Evolutionary conservation across 2,113 vertebrate genomes (phyloP).

Genomic region (Prunella himalayana): DNA sequence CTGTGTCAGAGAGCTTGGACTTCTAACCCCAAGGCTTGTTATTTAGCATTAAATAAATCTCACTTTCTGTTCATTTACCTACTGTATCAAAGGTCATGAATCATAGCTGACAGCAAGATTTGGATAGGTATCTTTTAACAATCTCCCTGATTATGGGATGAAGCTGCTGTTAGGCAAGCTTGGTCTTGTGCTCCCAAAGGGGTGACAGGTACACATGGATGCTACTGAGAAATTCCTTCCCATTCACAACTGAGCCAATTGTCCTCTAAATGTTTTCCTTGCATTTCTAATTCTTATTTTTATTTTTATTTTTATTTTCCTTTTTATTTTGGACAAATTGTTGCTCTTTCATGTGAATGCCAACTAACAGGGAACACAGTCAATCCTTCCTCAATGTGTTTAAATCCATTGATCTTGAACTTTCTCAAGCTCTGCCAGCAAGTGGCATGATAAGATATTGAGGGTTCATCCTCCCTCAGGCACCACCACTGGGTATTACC

Average conservation of each 20-base stretch:
- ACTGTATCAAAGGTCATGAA: background rate
- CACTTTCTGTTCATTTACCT: conserved; percentile 11
- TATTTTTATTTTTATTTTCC: background rate
- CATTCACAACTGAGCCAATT: background rate
- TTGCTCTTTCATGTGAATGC: background rate
- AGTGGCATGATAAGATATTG: background rate
- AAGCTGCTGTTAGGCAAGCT: background rate
- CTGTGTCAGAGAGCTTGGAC: conserved; percentile 29
- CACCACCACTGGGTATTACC: background rate
- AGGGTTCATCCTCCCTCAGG: background rate
- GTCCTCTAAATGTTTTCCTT: background rate
- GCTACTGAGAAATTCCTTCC: background rate
- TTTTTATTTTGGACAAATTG: background rate
- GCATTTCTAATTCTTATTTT: background rate
- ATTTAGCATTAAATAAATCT: conserved; percentile 19
- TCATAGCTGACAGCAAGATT: background rate
- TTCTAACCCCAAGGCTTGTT: conserved; percentile 17
- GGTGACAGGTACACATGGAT: accelerated
- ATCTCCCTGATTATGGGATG: background rate
- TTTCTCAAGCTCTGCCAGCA: background rate
- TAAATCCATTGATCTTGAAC: background rate
- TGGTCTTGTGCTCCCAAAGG: background rate
- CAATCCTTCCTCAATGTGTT: background rate
- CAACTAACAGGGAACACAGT: background rate
- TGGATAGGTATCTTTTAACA: background rate